phyloP scores from a whole-genome alignment of 2,888 invertebrate species.

The Polymixis lichenea region DNA sequence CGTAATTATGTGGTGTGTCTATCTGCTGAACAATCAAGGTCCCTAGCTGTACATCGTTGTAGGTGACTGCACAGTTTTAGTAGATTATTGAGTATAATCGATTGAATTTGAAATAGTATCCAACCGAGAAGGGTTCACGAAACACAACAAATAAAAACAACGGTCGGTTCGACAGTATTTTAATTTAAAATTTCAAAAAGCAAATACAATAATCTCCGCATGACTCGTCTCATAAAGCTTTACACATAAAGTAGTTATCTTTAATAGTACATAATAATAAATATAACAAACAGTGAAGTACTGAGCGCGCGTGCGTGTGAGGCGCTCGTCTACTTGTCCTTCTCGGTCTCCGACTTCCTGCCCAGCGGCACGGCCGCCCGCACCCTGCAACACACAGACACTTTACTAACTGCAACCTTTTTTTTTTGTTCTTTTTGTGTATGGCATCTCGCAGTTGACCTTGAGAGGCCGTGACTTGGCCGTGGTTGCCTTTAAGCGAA shows the following conservation, averaged over 20 bases:
- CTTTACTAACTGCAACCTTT: neutral
- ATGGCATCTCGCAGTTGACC: too few relatives aligned
- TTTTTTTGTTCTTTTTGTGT: too few relatives aligned
- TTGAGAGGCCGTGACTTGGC: too few relatives aligned
- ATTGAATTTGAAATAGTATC: neutral
- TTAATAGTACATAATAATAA: conserved; percentile 88
- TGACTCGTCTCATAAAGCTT: conserved; percentile 90
- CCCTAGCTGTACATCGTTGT: neutral
- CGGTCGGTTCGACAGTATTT: conserved; percentile 86
- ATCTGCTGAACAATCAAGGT: neutral
- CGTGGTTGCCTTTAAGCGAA: too few relatives aligned
- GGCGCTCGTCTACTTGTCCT: conserved; percentile 93
- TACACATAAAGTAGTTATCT: conserved; percentile 88
- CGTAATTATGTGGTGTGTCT: neutral
- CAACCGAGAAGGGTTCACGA: neutral
- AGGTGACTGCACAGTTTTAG: neutral
- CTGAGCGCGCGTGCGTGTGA: conserved; percentile 76
- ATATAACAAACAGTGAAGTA: conserved; percentile 89
- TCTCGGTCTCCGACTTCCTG: conserved; percentile 95
- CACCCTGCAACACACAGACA: conserved; percentile 91
- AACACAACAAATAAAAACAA: conserved; percentile 70
- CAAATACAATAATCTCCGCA: conserved; percentile 90
- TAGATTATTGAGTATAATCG: neutral
- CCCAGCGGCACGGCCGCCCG: conserved; percentile 97
- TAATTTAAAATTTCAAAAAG: conserved; percentile 91